A percentile compares a stretch with the other conserved stretches of the same genome.
phyloP scores from a whole-genome alignment of 2,797 vertebrate genomes.

The Psittacula derbiana region DNA sequence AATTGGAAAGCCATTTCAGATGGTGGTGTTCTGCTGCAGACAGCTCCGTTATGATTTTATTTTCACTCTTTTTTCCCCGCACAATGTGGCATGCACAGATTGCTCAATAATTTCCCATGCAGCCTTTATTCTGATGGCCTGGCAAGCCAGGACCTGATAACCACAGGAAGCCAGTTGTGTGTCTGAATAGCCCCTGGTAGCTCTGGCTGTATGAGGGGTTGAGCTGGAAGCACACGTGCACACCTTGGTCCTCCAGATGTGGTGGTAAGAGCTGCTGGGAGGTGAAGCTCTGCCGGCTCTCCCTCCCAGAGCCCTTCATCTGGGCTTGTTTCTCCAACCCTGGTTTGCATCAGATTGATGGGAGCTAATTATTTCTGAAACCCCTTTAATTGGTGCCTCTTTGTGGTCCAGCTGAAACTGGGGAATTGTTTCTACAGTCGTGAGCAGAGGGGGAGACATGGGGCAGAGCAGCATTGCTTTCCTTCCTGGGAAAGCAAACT shows the following conservation, averaged over 20 bases:
- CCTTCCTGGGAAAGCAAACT: not conserved
- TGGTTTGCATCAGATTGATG: not conserved
- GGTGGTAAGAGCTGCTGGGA: not conserved
- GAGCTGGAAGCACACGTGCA: not conserved
- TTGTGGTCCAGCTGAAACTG: not conserved
- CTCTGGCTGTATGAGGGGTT: not conserved
- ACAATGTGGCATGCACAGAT: not conserved
- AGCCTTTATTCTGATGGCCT: not conserved
- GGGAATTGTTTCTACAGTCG: not conserved
- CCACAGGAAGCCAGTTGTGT: accelerated
- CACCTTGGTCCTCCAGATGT: not conserved
- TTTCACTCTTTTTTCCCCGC: accelerated
- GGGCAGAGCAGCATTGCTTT: not conserved
- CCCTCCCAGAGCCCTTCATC: not conserved
- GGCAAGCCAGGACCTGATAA: not conserved
- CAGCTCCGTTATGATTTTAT: accelerated
- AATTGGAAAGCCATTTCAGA: not conserved
- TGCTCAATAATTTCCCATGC: not conserved
- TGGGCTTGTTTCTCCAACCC: not conserved
- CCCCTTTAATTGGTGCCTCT: not conserved
- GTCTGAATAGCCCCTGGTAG: accelerated
- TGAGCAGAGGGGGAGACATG: not conserved
- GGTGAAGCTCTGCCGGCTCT: not conserved
- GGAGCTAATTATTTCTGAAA: conserved; percentile 29
- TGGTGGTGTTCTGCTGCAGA: not conserved